These are phyloP conservation scores for Idris sp. DNA, from an alignment of 1,140 invertebrate species.

Conservation along the genomic window DNA sequence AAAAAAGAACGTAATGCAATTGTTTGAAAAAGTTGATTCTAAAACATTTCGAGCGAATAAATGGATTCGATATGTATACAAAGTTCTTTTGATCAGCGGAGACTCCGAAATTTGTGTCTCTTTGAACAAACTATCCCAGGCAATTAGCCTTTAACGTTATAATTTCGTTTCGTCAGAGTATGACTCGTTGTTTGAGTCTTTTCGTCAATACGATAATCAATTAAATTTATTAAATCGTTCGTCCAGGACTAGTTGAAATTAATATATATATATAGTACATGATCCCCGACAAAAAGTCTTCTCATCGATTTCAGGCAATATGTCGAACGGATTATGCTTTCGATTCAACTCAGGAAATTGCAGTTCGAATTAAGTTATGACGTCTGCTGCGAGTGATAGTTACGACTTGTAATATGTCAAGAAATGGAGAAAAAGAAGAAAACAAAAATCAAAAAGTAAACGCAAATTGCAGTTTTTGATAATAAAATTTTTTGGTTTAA, in stretches of 20 bases:
- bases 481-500: no score
- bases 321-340: conserved; percentile 30
- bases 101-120: neutral
- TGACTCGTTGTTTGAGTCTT: conserved; percentile 14
- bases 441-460: no score
- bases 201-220: conserved; percentile 44
- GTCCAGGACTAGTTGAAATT: no score
- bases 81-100: conserved; percentile 28
- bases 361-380: conserved; percentile 28
- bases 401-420: neutral
- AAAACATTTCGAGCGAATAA: neutral
- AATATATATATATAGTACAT: no score
- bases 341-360: conserved; percentile 34
- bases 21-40: conserved; percentile 3
- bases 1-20: no score
- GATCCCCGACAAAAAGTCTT: no score
- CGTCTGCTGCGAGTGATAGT: conserved; percentile 8
- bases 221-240: conserved; percentile 54
- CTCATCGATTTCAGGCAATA: conserved; percentile 40
- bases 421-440: no score
- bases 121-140: conserved; percentile 18
- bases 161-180: conserved; percentile 19
- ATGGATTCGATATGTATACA: conserved; percentile 13
- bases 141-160: conserved; percentile 30
- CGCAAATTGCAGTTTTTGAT: no score